Evolutionary conservation across 2,797 vertebrate species (phyloP).

Genomic region (Cichlasoma orientale): DNA sequence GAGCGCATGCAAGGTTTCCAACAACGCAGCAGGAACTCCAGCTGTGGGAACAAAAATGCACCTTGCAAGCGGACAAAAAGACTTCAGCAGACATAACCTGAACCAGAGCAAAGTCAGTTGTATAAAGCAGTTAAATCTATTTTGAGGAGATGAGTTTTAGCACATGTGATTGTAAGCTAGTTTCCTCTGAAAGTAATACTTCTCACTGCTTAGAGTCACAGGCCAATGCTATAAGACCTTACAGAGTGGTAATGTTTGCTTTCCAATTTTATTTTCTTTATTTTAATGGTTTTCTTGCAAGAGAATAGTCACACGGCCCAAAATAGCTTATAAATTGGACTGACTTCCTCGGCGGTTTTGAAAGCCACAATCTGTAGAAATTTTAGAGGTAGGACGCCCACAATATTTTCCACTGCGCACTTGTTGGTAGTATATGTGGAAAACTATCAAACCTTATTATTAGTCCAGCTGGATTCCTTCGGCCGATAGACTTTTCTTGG

Average conservation of each 20-base stretch:
- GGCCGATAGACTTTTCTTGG: slow-evolving; percentile 9
- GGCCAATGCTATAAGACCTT: not conserved
- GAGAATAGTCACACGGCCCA: not conserved
- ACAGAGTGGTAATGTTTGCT: not conserved
- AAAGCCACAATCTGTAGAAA: not conserved
- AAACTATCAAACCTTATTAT: not conserved
- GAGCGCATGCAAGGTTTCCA: slow-evolving; percentile 41
- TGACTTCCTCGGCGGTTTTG: not conserved
- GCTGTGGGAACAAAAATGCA: slow-evolving; percentile 36
- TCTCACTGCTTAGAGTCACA: not conserved
- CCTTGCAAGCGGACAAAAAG: slow-evolving; percentile 20
- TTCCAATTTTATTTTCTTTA: slow-evolving; percentile 5
- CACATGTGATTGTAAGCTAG: not conserved
- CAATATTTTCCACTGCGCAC: not conserved
- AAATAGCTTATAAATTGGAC: not conserved
- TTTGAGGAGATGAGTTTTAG: slow-evolving; percentile 27
- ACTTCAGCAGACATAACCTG: slow-evolving; percentile 23
- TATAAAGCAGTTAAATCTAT: slow-evolving; percentile 36
- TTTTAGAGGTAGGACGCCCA: not conserved
- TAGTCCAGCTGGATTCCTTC: not conserved
- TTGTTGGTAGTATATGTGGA: not conserved
- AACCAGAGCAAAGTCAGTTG: slow-evolving; percentile 29
- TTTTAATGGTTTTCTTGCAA: not conserved
- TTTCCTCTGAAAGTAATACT: slow-evolving; percentile 7
- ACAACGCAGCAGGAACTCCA: slow-evolving; percentile 39